phyloP scores from a whole-genome alignment of 2,888 invertebrate species.

The Autographa gamma region DNA sequence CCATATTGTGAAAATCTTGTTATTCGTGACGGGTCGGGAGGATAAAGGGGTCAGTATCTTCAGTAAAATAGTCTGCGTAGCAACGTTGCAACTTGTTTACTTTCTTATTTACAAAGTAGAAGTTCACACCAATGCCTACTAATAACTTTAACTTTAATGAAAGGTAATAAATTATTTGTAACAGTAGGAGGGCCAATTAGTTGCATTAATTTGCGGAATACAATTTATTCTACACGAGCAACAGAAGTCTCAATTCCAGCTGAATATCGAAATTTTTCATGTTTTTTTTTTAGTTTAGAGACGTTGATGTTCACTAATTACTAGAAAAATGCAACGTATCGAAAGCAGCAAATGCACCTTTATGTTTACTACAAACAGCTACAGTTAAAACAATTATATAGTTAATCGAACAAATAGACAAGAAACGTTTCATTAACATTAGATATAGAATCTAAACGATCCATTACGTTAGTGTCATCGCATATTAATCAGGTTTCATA shows the following conservation, averaged over 20 bases:
- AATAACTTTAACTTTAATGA: neutral
- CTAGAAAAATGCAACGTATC: too few species aligned
- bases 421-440: constrained; percentile 13
- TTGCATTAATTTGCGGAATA: constrained; percentile 1
- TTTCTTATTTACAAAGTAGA: neutral
- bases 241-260: neutral
- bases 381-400: neutral
- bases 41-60: constrained; percentile 4
- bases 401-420: constrained; percentile 5
- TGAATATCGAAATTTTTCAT: neutral
- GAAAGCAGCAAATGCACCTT: neutral
- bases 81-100: neutral
- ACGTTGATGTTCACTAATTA: neutral
- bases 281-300: neutral
- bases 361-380: neutral
- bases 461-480: constrained; percentile 34
- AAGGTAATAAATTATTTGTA: neutral
- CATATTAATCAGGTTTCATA: constrained; percentile 49
- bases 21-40: constrained; percentile 1
- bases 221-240: neutral
- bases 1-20: constrained; percentile 1
- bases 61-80: neutral
- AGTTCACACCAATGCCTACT: neutral
- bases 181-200: neutral
- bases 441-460: constrained; percentile 25